A percentile compares a stretch with the other conserved stretches of the same genome.
These are phyloP conservation scores for Dendrocincla fuliginosa DNA, from an alignment of 2,797 vertebrate species.

Conservation along the genomic window DNA sequence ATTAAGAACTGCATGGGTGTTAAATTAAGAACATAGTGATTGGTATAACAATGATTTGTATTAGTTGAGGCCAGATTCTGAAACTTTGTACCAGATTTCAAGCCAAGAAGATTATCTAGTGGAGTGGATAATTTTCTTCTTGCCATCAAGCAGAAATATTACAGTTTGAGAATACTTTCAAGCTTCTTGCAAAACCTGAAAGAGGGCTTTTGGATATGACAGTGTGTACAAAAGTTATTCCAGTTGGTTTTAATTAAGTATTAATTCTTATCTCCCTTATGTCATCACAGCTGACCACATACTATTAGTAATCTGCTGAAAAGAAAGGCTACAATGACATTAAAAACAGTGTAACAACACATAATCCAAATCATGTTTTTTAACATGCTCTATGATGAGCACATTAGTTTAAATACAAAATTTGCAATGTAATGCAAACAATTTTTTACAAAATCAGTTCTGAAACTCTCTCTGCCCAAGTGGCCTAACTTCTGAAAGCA, in stretches of 20 bases:
- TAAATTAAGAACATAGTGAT: neutral
- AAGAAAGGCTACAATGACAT: neutral
- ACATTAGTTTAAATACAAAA: neutral
- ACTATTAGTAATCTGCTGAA: neutral
- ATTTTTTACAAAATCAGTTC: neutral
- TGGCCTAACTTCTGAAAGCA: neutral
- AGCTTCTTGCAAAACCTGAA: neutral
- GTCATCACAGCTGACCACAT: neutral
- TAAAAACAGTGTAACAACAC: neutral
- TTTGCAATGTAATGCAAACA: neutral
- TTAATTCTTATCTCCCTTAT: neutral
- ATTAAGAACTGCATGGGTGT: neutral
- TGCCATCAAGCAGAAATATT: neutral
- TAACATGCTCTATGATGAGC: neutral
- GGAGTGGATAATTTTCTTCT: neutral
- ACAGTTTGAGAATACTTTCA: neutral
- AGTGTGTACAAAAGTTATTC: neutral
- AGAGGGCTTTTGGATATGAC: neutral
- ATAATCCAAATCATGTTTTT: neutral
- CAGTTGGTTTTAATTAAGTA: neutral
- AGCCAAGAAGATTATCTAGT: neutral
- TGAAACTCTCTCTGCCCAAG: neutral
- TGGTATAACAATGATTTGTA: neutral
- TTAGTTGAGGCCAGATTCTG: neutral
- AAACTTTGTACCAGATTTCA: neutral